Base-by-base conservation (phyloP, 1,140 invertebrate genomes). In the Pentalonia nigronervosa region DNA sequence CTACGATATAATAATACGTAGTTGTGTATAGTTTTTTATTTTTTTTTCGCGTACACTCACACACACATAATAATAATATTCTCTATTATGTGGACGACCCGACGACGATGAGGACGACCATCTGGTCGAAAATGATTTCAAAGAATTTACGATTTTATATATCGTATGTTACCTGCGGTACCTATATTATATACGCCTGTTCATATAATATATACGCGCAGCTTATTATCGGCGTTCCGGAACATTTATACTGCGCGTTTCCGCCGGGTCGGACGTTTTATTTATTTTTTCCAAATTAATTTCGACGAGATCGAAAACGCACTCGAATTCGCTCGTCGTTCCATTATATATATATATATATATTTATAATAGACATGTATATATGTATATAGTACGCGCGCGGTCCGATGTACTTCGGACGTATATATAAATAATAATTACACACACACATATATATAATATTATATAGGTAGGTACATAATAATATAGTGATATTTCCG, bases 61-160 rank as follows among this genome's bases (percentile, higher is more conserved):
- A 76, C 60, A 76, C n/a, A 76, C n/a, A 76, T 67, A 67, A 67
- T 67, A 67, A 67, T 67, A 76, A 76, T 76, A 76, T 76, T 76
- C 60, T 76, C 60, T 76, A 76, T 76, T 76, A 76, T 76, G 60
- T 20, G 60, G 30, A 76, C 60, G 60, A 76, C 11, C 60, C 60
- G 25, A 60, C 56, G 25, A 60, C 56, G 25, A 25, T 23, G 56
- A 67, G 11, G 60, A 76, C 30, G 60, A 76, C 60, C 60, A 76
- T 76, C 60, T 76, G 60, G 60, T 76, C 60, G 60, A 76, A 76
- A 76, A 76, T 76, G 60, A 76, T 76, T 76, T 76, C 60, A 76
- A 76, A 76, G 60, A 76, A 76, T 76, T 76, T 76, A 76, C 60
- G 30, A 76, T 76, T 76, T 76, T 76, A 76, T 76, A n/a, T 76